Conservation (phyloP, 2,113 vertebrate genomes). For the Neomonachus schauinslandi region DNA sequence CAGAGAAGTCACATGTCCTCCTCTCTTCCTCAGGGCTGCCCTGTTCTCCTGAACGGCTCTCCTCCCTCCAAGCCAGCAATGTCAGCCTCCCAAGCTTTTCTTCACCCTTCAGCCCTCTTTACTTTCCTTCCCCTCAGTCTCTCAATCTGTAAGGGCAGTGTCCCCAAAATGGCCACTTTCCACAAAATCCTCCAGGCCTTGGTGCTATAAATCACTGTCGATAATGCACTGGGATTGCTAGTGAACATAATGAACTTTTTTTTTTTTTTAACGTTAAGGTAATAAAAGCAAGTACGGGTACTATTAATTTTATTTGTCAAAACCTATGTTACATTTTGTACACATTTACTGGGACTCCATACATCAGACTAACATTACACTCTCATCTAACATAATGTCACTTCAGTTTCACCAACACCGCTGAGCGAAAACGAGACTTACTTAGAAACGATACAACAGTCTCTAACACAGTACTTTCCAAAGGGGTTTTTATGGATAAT, state of each 20-base stretch:
- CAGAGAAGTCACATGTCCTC: neutral
- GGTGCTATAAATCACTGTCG: neutral
- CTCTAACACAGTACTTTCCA: neutral
- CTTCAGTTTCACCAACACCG: neutral
- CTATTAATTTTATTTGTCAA: neutral
- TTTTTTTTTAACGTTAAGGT: neutral
- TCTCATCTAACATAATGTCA: neutral
- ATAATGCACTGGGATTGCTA: neutral
- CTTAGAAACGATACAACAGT: neutral
- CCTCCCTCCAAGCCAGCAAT: neutral
- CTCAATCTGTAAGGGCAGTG: neutral
- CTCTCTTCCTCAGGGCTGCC: neutral
- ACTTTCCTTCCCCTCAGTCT: neutral
- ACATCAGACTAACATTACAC: neutral
- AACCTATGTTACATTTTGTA: neutral
- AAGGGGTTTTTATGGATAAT: neutral
- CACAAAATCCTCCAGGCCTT: neutral
- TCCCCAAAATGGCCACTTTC: neutral
- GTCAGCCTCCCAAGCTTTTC: neutral
- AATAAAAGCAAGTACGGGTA: constrained; percentile 14
- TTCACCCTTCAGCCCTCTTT: neutral
- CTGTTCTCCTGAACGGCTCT: neutral
- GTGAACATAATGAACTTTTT: neutral
- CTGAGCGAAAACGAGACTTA: constrained; percentile 8
- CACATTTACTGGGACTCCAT: neutral